Percentiles rank a stretch among this genome's conserved stretches.
Evolutionary conservation across 2,888 invertebrate genomes (phyloP).

Genomic region (Amphiduros pacificus): DNA sequence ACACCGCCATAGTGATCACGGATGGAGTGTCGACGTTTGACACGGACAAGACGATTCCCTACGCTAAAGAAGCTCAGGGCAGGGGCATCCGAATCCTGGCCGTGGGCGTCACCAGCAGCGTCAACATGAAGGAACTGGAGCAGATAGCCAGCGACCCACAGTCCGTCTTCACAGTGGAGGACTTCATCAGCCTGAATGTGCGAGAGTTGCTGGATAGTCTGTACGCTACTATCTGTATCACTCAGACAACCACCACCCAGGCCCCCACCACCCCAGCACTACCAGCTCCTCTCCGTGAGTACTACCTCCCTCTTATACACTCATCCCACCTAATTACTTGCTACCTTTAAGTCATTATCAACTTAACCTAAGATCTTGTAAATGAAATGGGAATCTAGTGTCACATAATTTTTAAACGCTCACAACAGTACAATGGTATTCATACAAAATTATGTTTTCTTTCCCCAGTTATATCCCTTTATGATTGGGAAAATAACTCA

Average conservation of each 20-base stretch:
- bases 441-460: too few species aligned
- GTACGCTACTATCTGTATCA: conserved; percentile 11
- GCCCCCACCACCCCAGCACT: conserved; percentile 11
- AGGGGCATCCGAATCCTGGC: conserved; percentile 7
- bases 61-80: not conserved
- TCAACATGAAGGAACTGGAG: conserved; percentile 14
- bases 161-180: conserved; percentile 12
- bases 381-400: too few species aligned
- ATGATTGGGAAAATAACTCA: too few species aligned
- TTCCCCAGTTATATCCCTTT: too few species aligned
- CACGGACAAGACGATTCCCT: conserved; percentile 3
- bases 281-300: too few species aligned
- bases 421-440: too few species aligned
- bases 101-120: conserved; percentile 10
- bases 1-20: conserved; percentile 18
- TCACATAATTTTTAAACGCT: too few species aligned
- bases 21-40: conserved; percentile 13
- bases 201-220: not conserved
- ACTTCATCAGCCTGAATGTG: conserved; percentile 11
- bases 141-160: conserved; percentile 6
- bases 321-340: too few species aligned
- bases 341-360: too few species aligned
- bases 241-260: conserved; percentile 13
- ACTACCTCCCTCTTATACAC: too few species aligned
- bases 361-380: too few species aligned